These are phyloP conservation scores for Lagenorhynchus albirostris DNA, from an alignment of 2,113 vertebrate genomes.

Conservation along the genomic window DNA sequence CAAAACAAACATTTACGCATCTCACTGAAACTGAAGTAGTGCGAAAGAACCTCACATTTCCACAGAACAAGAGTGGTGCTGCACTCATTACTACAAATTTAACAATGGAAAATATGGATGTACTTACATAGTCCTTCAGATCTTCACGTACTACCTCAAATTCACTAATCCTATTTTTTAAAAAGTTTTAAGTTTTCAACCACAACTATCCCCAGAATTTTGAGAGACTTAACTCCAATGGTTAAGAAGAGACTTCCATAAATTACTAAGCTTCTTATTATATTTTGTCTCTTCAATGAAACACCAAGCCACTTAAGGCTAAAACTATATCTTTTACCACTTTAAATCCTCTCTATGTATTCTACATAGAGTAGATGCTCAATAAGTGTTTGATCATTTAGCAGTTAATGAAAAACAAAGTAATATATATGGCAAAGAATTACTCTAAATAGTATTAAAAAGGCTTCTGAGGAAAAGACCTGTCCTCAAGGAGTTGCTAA, in stretches of 20 bases:
- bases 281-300: constrained; percentile 6
- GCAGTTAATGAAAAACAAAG: constrained; percentile 20
- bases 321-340: not conserved
- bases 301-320: not conserved
- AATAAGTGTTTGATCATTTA: constrained; percentile 5
- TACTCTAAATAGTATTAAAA: not conserved
- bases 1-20: not conserved
- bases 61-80: not conserved
- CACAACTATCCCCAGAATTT: not conserved
- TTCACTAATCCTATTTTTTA: not conserved
- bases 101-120: not conserved
- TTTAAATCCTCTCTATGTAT: not conserved
- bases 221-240: constrained; percentile 12
- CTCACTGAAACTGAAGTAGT: not conserved
- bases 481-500: not conserved
- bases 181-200: not conserved
- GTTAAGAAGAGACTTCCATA: constrained; percentile 11
- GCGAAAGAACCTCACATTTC: not conserved
- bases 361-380: not conserved
- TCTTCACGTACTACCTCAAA: not conserved
- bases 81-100: not conserved
- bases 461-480: not conserved
- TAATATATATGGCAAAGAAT: not conserved
- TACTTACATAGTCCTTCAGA: not conserved
- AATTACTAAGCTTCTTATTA: constrained; percentile 37